Base-by-base conservation (phyloP, 2,888 invertebrate species). In the Cephonodes hylas region DNA sequence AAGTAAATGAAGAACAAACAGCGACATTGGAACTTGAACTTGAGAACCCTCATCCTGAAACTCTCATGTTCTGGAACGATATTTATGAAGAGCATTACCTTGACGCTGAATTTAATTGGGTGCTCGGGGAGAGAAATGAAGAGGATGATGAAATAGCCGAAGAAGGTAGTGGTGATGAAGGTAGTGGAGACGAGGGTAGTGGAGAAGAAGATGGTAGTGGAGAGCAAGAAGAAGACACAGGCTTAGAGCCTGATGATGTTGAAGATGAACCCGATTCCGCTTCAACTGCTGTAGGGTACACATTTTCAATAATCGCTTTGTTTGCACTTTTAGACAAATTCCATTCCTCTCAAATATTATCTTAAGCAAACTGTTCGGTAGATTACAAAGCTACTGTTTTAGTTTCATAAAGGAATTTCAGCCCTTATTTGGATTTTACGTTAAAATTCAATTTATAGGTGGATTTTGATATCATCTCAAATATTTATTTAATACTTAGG, bases 71-170 rank as follows among this genome's bases (percentile, higher is more conserved):
- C 63, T 91, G 91, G 91, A 77, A 88, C 42, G 63, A 68, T 5
- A 81, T 90, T 60, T 91, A 91, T 65, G 66, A 65, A 2, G 67
- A 79, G 1, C 67, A 85, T 67, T 91, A 89, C 62, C 64, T 81
- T 10, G 90, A 91, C 66, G 89, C 90, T 31, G 67, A 76, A 64
- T 77, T 85, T 46, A 81, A 63, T 45, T 90, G 87, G 85, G 71
- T 71, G 3, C 58, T 84, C 48, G 64, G 31, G 20, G 76, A 76
- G 1, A 77, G 79, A 25, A 64, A 69, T 13, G 84, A 80, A 4
- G 80, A 79, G 0, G 73, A 75, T 3, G 74, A 70, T 13, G 68
- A 72, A 1, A 64, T 61, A 13, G 69, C 58, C 27, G 68, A 57
- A 5, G 72, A 64, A 7, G 66, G 46, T 8, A 63, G 27, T 0